Evolutionary conservation across 2,113 vertebrate species (phyloP), one percentile per base, ranked within the genome.

Genomic region (Cephalopterus ornatus): DNA sequence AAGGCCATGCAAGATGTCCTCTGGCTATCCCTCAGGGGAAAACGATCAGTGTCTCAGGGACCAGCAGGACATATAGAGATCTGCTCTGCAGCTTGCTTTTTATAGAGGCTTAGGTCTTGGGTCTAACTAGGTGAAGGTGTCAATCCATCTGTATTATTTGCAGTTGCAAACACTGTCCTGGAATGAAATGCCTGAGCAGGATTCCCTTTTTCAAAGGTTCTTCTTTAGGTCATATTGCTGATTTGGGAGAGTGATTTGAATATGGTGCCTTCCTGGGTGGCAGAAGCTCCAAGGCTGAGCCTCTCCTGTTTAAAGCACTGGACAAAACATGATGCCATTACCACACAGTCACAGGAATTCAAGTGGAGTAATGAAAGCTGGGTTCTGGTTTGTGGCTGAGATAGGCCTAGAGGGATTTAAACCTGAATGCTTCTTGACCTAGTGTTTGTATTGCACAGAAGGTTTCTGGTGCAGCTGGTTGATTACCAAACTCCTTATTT

Each of bases 31-130:
- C 68, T 70, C 3, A 1, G 32, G 33, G 28, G 49, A 50, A 47
- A 30, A 12, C 0, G 0, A 27, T 56, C 35, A 39, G 52, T 20
- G n/a, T n/a, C 52, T 67, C 12, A 10, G 47, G 42, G 35, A 28
- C 50, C 13, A 9, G 52, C 1, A 14, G 42, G 35, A 72, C 10
- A 0, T 3, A 9, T 3, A 46, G 81, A 41, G 27, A 63, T 66
- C n/a, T 80, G 27, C 41, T 17, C 4, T 47, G 52, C 32, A 21
- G 47, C 65, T 81, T 66, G 39, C 21, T 77, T 85, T 71, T 66
- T 39, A 8, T 8, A 77, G 68, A 50, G 73, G 28, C 65, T 71
- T 62, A 28, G n/a, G 26, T 52, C 28, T 35, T 59, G 39, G 26
- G 6, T 39, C 56, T 59, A 17, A 32, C 55, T 73, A 76, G 33